phyloP scores from a whole-genome alignment of 2,797 vertebrate species.

The Meda fulgida region DNA sequence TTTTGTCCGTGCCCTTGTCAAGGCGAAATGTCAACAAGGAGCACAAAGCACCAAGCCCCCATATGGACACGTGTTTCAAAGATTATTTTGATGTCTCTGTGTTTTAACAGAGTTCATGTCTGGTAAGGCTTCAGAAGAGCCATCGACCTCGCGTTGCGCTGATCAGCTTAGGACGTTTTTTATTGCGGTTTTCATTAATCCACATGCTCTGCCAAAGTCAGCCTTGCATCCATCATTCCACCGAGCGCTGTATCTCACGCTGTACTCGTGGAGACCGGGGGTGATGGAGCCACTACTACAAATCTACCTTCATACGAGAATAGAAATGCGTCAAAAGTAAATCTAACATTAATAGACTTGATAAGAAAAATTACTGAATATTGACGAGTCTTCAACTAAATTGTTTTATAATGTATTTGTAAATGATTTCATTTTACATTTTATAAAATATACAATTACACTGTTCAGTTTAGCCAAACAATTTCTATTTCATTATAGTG shows the following conservation, averaged over 20 bases:
- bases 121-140: constrained; percentile 21
- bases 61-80: constrained; percentile 6
- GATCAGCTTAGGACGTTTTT: constrained; percentile 18
- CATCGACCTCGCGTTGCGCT: not conserved
- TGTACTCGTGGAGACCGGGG: constrained; percentile 3
- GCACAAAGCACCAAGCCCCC: not conserved
- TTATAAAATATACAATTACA: not conserved
- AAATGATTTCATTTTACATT: not conserved
- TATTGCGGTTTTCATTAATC: constrained; percentile 23
- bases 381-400: not conserved
- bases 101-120: constrained; percentile 16
- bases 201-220: constrained; percentile 21
- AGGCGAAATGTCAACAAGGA: constrained; percentile 32
- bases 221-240: constrained; percentile 21
- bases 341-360: not conserved
- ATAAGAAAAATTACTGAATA: not conserved
- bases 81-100: not conserved
- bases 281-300: not conserved
- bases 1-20: constrained; percentile 34
- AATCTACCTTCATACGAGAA: not conserved
- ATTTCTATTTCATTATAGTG: not conserved
- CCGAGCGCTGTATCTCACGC: not conserved
- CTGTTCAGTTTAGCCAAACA: not conserved
- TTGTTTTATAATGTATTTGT: not conserved
- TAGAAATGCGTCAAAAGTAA: not conserved